A percentile compares a stretch with the other conserved stretches of the same genome.
Conservation (phyloP, 2,888 invertebrate genomes). For the Thera britannica region DNA sequence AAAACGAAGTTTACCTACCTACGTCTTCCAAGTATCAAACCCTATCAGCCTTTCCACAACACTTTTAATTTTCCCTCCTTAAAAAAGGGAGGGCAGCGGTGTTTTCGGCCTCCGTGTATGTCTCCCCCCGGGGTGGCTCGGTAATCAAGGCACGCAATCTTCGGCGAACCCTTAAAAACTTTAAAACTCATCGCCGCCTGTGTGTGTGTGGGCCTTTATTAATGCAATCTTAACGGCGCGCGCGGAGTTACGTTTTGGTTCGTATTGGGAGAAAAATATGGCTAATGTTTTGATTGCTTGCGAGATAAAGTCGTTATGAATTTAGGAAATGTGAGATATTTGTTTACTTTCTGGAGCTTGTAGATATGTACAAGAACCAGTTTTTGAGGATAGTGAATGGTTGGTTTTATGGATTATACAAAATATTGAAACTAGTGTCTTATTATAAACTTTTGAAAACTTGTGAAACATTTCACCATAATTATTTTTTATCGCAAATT, state of each 20-base stretch:
- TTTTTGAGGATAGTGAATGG: neutral
- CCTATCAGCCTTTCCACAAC: constrained; percentile 51
- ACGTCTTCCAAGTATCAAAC: constrained; percentile 75
- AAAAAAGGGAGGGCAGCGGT: constrained; percentile 82
- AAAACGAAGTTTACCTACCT: neutral
- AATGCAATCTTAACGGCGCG: constrained; percentile 59
- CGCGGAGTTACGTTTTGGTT: constrained; percentile 20
- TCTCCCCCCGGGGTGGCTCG: constrained; percentile 63
- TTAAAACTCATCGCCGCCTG: constrained; percentile 84
- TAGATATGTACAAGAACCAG: neutral
- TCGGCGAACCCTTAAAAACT: constrained; percentile 87
- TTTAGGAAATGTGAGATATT: constrained; percentile 20
- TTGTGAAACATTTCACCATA: too few species aligned
- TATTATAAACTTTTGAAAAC: too few species aligned
- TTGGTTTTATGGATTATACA: neutral
- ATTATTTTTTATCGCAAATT: too few species aligned
- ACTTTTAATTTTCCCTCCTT: constrained; percentile 85
- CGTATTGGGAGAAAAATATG: constrained; percentile 31
- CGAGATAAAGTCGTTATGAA: constrained; percentile 28
- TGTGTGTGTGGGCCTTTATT: constrained; percentile 52
- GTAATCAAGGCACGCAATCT: constrained; percentile 88
- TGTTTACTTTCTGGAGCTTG: constrained; percentile 5
- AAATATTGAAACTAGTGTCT: too few species aligned
- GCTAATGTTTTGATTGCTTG: constrained; percentile 36
- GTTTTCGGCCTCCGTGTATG: constrained; percentile 73